These are phyloP conservation scores for Callyntrura sp. DNA, from an alignment of 2,888 invertebrate species.

Conservation along the genomic window DNA sequence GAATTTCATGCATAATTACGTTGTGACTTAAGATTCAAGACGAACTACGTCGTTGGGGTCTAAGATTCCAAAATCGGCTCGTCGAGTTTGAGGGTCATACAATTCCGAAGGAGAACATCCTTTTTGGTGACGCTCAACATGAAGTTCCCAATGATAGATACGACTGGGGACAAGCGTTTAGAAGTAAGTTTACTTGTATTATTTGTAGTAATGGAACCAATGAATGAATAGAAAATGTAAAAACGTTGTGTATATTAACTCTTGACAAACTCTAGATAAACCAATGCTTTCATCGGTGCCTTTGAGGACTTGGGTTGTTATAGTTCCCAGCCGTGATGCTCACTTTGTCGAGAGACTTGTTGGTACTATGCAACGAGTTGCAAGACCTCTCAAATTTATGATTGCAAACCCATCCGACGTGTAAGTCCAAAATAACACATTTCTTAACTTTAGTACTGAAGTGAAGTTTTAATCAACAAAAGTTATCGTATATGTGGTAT, in stretches of 20 bases:
- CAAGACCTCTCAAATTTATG: conserved; percentile 34
- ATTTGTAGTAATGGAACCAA: not conserved
- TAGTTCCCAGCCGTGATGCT: conserved; percentile 69
- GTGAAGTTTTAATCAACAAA: not conserved
- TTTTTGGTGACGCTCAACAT: conserved; percentile 50
- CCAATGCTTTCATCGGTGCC: conserved; percentile 63
- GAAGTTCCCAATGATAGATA: conserved; percentile 68
- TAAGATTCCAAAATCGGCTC: conserved; percentile 62
- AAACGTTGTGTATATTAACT: not conserved
- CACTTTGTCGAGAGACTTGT: conserved; percentile 60
- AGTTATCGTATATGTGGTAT: not conserved
- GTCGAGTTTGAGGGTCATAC: conserved; percentile 69
- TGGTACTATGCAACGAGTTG: conserved; percentile 64
- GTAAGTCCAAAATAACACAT: conserved; percentile 38
- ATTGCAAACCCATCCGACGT: conserved; percentile 63
- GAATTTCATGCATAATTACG: no score
- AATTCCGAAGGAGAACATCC: conserved; percentile 68
- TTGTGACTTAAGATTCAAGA: conserved; percentile 34
- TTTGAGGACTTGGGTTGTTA: conserved; percentile 70
- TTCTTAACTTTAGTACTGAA: no score
- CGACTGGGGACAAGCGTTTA: conserved; percentile 73
- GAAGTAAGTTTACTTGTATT: conserved; percentile 54
- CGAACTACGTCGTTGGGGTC: conserved; percentile 74
- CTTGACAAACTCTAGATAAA: conserved; percentile 56
- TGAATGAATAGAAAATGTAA: not conserved